Evolutionary conservation across 2,113 vertebrate species (phyloP), one percentile per base, ranked within the genome.

Genomic region (Eulacestoma nigropectus): DNA sequence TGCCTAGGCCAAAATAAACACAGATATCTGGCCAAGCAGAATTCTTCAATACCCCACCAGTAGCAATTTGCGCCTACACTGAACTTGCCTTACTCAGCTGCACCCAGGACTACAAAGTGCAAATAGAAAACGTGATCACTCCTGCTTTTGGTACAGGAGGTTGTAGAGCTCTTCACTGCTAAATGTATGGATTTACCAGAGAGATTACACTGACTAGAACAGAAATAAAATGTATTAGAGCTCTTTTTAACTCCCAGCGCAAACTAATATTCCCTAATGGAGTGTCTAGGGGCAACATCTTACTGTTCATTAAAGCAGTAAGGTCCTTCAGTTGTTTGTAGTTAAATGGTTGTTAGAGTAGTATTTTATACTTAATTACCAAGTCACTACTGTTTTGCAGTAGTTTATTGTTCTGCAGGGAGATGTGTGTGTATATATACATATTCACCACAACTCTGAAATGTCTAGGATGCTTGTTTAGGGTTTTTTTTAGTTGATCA

Each of bases 21-120:
- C 26, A 76, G 70, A 12, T 83, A 83, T 26, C 56, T 82, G 91
- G 81, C 64, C 77, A 53, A 72, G 74, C 80, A 92, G 89, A 82
- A 60, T 84, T 91, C 46, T 68, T 80, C 57, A 53, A 0, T 85
- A 46, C 53, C 33, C 46, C 39, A 77, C 50, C 55, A 65, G 37
- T 21, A 91, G 78, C 87, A 95, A 93, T 96, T 97, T 90, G 87
- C 65, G 69, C 94, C 65, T 90, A 6, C 7, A 4, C 17, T 55
- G 74, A 87, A 90, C 53, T 90, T 90, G 50, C 33, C 30, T 65
- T 53, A 62, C n/a, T 53, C 78, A 60, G 65, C 78, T 89, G 77
- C 32, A 64, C 39, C 35, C 52, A 29, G 52, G 16, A 23, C 65
- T 60, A 49, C 33, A 19, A 90, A 79, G 94, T 91, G 90, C 87